These are phyloP conservation scores for Tokudaia tokunoshimensis DNA, from an alignment of 2,797 vertebrate genomes.

Conservation along the genomic window DNA sequence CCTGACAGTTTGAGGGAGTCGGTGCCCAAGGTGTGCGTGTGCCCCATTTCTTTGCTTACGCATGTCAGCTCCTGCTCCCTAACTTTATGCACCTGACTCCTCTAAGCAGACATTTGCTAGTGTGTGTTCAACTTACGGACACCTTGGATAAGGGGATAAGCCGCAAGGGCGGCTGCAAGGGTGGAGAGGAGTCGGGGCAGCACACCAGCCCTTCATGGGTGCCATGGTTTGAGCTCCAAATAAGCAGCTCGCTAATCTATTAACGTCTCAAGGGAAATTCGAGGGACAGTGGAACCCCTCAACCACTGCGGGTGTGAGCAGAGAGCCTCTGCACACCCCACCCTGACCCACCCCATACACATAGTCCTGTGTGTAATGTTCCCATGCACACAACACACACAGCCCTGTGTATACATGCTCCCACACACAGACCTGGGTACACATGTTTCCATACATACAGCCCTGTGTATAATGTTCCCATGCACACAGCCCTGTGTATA, in stretches of 20 bases:
- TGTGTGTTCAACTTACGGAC: fast-evolving
- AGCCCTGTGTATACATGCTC: too few relatives aligned
- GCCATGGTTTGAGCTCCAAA: fast-evolving
- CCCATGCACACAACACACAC: too few relatives aligned
- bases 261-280: fast-evolving
- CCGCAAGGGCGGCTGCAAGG: neutral
- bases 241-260: neutral
- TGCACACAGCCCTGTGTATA: too few relatives aligned
- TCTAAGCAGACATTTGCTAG: fast-evolving
- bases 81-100: too few relatives aligned
- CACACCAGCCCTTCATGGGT: fast-evolving
- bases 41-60: fast-evolving
- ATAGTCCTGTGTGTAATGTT: neutral
- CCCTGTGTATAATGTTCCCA: too few relatives aligned
- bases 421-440: too few relatives aligned
- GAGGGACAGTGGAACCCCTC: fast-evolving
- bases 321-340: neutral
- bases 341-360: neutral
- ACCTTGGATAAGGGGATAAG: neutral
- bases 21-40: neutral
- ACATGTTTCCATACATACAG: too few relatives aligned
- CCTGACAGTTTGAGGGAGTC: neutral
- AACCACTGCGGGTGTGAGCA: fast-evolving
- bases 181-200: fast-evolving
- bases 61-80: fast-evolving